phyloP scores from a whole-genome alignment of 2,888 invertebrate species.

The Xylophagus ater region DNA sequence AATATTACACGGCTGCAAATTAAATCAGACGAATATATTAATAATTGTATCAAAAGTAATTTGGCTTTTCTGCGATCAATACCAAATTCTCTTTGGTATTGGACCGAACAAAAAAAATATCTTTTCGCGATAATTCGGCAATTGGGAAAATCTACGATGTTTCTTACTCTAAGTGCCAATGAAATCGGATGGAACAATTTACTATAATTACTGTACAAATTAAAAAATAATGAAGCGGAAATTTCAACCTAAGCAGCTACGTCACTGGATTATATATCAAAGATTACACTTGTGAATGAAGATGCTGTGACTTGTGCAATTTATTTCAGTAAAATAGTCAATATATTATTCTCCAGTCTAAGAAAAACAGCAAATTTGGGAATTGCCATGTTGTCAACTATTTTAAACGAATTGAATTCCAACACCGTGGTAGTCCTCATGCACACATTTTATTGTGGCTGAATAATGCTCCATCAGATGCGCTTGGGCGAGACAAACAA shows the following conservation, averaged over 20 bases:
- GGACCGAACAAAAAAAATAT: conserved; percentile 30
- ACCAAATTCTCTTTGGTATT: conserved; percentile 28
- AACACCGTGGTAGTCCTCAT: conserved; percentile 23
- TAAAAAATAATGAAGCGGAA: conserved; percentile 14
- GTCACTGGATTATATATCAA: conserved; percentile 15
- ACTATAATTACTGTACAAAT: conserved; percentile 28
- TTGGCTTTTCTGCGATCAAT: conserved; percentile 26
- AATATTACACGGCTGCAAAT: conserved; percentile 25
- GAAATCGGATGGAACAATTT: conserved; percentile 32
- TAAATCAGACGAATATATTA: conserved; percentile 22
- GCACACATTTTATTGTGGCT: conserved; percentile 26
- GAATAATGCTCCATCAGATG: conserved; percentile 24
- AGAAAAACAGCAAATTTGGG: conserved; percentile 21
- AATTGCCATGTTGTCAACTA: conserved; percentile 22
- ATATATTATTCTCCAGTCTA: conserved; percentile 17
- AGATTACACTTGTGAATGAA: conserved; percentile 20
- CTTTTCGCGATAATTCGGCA: conserved; percentile 36
- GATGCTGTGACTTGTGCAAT: conserved; percentile 19
- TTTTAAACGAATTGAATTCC: conserved; percentile 26
- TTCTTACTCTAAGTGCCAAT: conserved; percentile 35
- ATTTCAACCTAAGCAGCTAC: conserved; percentile 9
- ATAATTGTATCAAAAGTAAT: conserved; percentile 19
- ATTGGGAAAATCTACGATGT: conserved; percentile 30
- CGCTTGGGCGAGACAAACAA: conserved; percentile 16
- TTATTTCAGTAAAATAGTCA: conserved; percentile 18